Conservation (phyloP, 1,140 invertebrate genomes). For the Littorina saxatilis region DNA sequence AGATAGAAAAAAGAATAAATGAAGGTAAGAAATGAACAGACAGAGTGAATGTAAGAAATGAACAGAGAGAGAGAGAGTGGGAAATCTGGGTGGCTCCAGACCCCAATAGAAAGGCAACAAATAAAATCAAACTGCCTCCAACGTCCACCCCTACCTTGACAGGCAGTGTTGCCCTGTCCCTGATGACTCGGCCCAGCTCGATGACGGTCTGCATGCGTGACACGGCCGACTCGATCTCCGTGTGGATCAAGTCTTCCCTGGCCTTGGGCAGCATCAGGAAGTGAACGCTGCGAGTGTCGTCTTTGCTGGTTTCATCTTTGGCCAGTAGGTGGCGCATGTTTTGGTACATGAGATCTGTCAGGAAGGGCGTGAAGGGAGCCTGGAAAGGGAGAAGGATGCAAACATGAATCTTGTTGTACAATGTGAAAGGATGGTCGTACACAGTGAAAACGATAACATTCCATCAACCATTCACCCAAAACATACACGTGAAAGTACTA, state of each 20-base stretch:
- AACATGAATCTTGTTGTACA: too few relatives aligned
- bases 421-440: too few relatives aligned
- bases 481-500: too few relatives aligned
- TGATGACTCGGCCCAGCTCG: slow-evolving; percentile 92
- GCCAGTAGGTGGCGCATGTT: slow-evolving; percentile 81
- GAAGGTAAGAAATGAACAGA: not conserved
- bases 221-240: slow-evolving; percentile 92
- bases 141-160: too few relatives aligned
- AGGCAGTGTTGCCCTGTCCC: slow-evolving; percentile 95
- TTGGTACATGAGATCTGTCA: slow-evolving; percentile 97
- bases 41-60: not conserved
- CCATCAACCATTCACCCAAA: too few relatives aligned
- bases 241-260: slow-evolving; percentile 85
- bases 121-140: too few relatives aligned
- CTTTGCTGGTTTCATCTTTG: slow-evolving; percentile 46
- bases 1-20: not conserved
- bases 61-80: not conserved
- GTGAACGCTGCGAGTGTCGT: slow-evolving; percentile 69
- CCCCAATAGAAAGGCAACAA: too few relatives aligned
- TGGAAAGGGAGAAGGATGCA: slow-evolving; percentile 60
- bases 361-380: slow-evolving; percentile 97
- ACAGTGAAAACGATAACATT: too few relatives aligned
- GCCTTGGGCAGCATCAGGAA: slow-evolving; percentile 91
- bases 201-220: slow-evolving; percentile 96
- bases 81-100: too few relatives aligned